Percentiles rank a stretch among this genome's conserved stretches.
phyloP scores from a whole-genome alignment of 1,140 invertebrate genomes.

The Dendrolimus kikuchii region DNA sequence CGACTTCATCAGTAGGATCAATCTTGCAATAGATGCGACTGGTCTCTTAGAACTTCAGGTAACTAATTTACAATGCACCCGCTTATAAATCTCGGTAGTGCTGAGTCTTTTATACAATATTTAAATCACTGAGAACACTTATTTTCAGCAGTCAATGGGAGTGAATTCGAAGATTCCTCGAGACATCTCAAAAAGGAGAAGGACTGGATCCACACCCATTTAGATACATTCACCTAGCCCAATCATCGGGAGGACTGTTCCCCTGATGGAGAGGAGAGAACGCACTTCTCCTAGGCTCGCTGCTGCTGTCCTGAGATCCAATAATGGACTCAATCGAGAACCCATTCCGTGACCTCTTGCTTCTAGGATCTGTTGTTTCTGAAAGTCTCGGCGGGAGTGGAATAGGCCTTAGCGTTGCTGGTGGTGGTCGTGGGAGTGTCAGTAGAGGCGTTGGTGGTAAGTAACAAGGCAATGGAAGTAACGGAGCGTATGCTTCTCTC shows the following conservation, averaged over 20 bases:
- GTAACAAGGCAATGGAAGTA: constrained; percentile 61
- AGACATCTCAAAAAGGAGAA: constrained; percentile 31
- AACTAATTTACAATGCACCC: too few relatives aligned
- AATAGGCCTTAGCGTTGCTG: constrained; percentile 53
- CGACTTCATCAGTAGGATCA: too few relatives aligned
- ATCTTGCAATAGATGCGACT: too few relatives aligned
- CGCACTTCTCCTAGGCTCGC: constrained; percentile 54
- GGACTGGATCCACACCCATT: constrained; percentile 34
- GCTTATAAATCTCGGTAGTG: too few relatives aligned
- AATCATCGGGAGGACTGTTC: constrained; percentile 60
- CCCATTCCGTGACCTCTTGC: constrained; percentile 61
- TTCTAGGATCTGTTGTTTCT: constrained; percentile 47
- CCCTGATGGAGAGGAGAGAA: constrained; percentile 59
- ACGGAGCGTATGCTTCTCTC: constrained; percentile 59
- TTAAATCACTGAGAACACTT: constrained; percentile 14
- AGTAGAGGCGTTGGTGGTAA: constrained; percentile 54
- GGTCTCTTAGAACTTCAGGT: too few relatives aligned
- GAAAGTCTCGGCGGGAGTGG: constrained; percentile 50
- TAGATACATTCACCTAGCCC: constrained; percentile 66
- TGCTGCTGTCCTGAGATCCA: constrained; percentile 39
- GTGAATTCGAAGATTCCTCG: constrained; percentile 18
- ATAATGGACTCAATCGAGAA: constrained; percentile 70
- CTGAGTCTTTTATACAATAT: too few relatives aligned
- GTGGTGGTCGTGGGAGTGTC: constrained; percentile 55
- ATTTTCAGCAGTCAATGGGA: constrained; percentile 14